Percentiles rank a stretch among this genome's conserved stretches.
phyloP scores from a whole-genome alignment of 2,888 invertebrate genomes.

The Ennomos quercinarius region DNA sequence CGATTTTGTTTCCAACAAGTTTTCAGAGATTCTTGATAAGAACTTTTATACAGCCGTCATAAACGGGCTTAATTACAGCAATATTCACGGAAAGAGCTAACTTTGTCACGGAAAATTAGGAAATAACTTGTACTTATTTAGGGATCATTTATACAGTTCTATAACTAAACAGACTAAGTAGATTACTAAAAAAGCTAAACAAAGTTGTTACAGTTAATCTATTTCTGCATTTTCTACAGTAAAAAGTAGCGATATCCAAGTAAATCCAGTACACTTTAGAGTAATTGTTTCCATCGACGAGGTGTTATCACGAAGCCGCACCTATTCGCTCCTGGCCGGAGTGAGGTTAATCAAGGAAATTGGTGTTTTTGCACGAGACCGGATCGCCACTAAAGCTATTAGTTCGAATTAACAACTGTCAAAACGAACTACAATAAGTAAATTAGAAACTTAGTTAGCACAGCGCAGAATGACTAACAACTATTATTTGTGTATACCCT shows the following conservation, averaged over 20 bases:
- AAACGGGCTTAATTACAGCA: too few relatives aligned
- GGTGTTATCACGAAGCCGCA: conserved; percentile 73
- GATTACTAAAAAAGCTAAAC: too few relatives aligned
- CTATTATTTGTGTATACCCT: too few relatives aligned
- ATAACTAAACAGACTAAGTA: too few relatives aligned
- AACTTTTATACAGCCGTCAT: too few relatives aligned
- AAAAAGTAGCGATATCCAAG: conserved; percentile 28
- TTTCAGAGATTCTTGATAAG: too few relatives aligned
- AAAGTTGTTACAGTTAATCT: not conserved
- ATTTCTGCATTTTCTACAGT: not conserved
- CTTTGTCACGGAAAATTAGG: too few relatives aligned
- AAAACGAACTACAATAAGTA: conserved; percentile 55
- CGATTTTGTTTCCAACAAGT: too few relatives aligned
- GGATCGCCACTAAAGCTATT: conserved; percentile 82
- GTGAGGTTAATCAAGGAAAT: conserved; percentile 83
- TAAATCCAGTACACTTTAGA: conserved; percentile 57
- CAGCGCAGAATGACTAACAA: too few relatives aligned
- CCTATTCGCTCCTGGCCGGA: conserved; percentile 76
- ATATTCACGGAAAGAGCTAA: too few relatives aligned
- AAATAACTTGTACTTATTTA: too few relatives aligned
- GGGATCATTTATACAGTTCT: too few relatives aligned
- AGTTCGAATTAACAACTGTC: conserved; percentile 83
- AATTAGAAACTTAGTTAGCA: conserved; percentile 36
- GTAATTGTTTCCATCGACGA: conserved; percentile 72
- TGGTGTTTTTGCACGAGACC: conserved; percentile 80